Evolutionary conservation across 2,113 vertebrate genomes (phyloP), one percentile per base, ranked within the genome.

Genomic region (Rhipidura dahli): DNA sequence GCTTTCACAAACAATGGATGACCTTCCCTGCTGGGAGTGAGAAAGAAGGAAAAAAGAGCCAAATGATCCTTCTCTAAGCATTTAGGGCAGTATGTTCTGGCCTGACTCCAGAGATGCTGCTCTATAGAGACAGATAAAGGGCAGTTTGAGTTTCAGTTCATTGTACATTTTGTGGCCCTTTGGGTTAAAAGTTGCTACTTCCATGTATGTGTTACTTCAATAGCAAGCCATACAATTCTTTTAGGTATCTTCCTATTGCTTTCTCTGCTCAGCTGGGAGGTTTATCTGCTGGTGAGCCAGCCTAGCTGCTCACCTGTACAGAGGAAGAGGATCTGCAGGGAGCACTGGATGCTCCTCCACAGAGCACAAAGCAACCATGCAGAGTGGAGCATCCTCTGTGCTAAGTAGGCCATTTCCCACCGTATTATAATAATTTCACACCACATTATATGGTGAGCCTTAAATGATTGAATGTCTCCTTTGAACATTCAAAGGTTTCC

Each of bases 401-500:
- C 61, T 87, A 95, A 95, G 49, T 57, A 79, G 89, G 63, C 80
- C 10, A 1, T 66, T 94, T 89, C 83, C 72, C 51, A 83, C 68
- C 0, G 0, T 24, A 85, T 90, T 93, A 81, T 75, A 78, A 69
- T 51, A 71, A 94, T 95, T 94, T 96, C 87, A 90, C 63, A 87
- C 77, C 80, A 86, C 6, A n/a, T 96, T 96, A 89, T 89, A 75
- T 66, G 49, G 40, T 64, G 37, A 95, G 39, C 31, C 89, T 90
- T 89, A 84, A 96, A 87, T 82, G 94, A 91, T 63, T 84, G 83
- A 93, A 77, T 76, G 79, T 83, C 42, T 56, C 47, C 65, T 97
- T 96, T 96, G 95, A 97, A 93, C 77, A 82, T 79, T 85, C 68
- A 77, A 75, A 93, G 68, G 30, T 85, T 94, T 83, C 83, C 53